These are phyloP conservation scores for Micoletzkya japonica DNA, from an alignment of 2,888 invertebrate genomes.

Conservation along the genomic window DNA sequence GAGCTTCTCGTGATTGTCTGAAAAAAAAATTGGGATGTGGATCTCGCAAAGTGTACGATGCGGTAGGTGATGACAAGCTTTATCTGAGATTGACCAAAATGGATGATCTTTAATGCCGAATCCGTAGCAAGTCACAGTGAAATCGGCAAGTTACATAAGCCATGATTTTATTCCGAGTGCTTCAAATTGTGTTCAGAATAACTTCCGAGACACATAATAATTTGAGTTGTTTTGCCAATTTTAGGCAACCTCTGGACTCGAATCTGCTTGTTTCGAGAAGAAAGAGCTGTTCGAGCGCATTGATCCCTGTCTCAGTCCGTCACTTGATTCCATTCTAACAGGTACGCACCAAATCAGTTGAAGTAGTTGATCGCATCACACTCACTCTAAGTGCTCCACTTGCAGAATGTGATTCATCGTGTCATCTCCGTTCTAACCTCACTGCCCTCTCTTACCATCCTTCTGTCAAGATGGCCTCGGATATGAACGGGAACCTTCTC, in stretches of 20 bases:
- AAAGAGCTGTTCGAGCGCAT: neutral
- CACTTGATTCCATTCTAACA: constrained; percentile 1
- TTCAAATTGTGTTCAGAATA: no score
- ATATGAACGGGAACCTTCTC: constrained; percentile 2
- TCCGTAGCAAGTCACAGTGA: no score
- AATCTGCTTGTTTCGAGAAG: constrained; percentile 15
- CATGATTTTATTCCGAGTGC: no score
- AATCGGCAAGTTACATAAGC: no score
- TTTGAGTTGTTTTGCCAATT: no score
- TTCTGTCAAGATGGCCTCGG: neutral
- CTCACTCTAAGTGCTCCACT: neutral
- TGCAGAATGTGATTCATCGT: constrained; percentile 3
- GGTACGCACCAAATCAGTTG: neutral
- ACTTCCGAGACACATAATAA: no score
- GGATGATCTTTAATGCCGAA: neutral
- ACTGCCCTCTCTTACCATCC: neutral
- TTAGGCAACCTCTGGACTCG: constrained; percentile 16
- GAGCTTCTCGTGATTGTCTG: neutral
- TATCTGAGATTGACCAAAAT: no score
- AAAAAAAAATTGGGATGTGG: neutral
- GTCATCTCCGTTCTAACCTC: constrained; percentile 1
- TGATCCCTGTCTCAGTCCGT: constrained; percentile 2
- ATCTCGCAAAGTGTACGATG: constrained; percentile 3
- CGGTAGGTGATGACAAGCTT: neutral
- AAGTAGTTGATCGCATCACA: neutral